Conservation (phyloP, 2,888 invertebrate genomes). For the Scaeva pyrastri region DNA sequence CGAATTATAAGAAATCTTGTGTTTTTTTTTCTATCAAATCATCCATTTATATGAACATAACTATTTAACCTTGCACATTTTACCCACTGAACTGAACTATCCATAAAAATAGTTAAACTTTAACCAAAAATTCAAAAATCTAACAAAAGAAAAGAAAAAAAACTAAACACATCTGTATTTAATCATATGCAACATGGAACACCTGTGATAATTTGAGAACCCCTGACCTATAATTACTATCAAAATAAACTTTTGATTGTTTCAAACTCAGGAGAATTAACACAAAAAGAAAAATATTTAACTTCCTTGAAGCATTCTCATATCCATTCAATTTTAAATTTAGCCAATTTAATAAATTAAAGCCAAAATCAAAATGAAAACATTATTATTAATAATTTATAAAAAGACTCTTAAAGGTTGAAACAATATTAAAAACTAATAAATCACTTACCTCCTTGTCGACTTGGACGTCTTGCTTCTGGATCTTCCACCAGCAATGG, state of each 20-base stretch:
- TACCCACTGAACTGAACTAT: background rate
- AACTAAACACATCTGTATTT: too few species aligned
- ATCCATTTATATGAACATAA: background rate
- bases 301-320: slow-evolving; percentile 1
- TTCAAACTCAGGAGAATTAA: background rate
- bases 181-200: background rate
- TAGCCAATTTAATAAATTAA: too few species aligned
- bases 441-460: slow-evolving; percentile 87
- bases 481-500: slow-evolving; percentile 88
- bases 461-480: slow-evolving; percentile 87
- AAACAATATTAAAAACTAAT: slow-evolving; percentile 15
- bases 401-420: slow-evolving; percentile 1
- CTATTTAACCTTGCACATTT: background rate
- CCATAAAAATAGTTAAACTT: background rate
- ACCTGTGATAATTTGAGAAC: slow-evolving; percentile 10
- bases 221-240: slow-evolving; percentile 8
- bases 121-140: background rate
- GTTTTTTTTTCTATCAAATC: background rate
- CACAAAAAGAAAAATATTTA: background rate
- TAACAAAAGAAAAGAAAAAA: too few species aligned
- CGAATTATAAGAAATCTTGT: slow-evolving; percentile 3
- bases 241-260: background rate
- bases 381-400: background rate
- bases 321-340: background rate
- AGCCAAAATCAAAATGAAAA: background rate